These are phyloP conservation scores for Gasterosteus nipponicus DNA, from an alignment of 2,113 vertebrate genomes.

Conservation along the genomic window DNA sequence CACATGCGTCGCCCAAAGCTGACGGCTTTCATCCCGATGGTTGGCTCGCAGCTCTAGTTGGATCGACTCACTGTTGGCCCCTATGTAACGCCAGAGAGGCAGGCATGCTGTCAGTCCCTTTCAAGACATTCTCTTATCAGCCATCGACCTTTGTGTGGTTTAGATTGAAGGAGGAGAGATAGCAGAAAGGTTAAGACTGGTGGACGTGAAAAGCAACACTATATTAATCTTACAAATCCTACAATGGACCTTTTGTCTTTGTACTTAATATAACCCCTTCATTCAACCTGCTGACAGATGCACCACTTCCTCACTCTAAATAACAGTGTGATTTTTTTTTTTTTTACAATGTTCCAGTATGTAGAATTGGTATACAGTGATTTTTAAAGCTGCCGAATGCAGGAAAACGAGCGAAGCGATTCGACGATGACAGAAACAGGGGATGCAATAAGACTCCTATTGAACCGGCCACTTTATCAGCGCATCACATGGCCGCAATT, in stretches of 20 bases:
- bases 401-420: background rate
- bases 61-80: slow-evolving; percentile 13
- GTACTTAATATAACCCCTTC: background rate
- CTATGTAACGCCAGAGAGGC: slow-evolving; percentile 17
- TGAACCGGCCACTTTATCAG: too few species aligned
- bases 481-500: too few species aligned
- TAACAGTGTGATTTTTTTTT: slow-evolving; percentile 5
- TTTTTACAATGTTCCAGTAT: background rate
- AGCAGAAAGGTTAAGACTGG: background rate
- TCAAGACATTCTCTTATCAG: slow-evolving; percentile 10
- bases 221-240: background rate
- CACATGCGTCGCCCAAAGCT: slow-evolving; percentile 22
- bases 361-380: slow-evolving; percentile 29
- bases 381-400: slow-evolving; percentile 35
- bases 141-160: background rate
- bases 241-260: background rate
- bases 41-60: slow-evolving; percentile 38
- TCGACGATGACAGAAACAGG: background rate
- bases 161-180: background rate
- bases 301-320: slow-evolving; percentile 14
- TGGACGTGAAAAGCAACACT: background rate
- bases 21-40: slow-evolving; percentile 26
- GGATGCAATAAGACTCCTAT: background rate
- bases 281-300: background rate
- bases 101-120: slow-evolving; percentile 22